These are phyloP conservation scores for Ptychoptera contaminata DNA, from an alignment of 2,888 invertebrate species.

Conservation along the genomic window DNA sequence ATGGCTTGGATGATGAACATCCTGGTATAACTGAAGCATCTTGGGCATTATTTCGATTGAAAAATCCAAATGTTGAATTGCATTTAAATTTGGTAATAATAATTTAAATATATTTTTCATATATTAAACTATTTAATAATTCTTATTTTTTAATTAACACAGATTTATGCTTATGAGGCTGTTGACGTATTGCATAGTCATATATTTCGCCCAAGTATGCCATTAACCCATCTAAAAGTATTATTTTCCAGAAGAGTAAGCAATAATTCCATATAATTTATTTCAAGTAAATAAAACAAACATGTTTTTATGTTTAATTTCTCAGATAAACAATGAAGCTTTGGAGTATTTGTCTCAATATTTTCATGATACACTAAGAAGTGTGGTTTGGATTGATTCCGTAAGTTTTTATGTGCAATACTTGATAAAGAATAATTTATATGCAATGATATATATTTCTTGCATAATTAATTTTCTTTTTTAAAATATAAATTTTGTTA, in stretches of 20 bases:
- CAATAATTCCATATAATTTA: constrained; percentile 4
- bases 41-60: constrained; percentile 41
- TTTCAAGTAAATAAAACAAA: background rate
- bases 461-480: background rate
- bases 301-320: background rate
- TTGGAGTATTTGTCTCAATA: constrained; percentile 26
- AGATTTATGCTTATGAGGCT: constrained; percentile 52
- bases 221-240: constrained; percentile 53
- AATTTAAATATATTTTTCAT: background rate
- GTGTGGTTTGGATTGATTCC: constrained; percentile 29
- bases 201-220: constrained; percentile 52
- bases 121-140: background rate
- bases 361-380: constrained; percentile 24
- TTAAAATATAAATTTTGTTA: background rate
- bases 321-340: constrained; percentile 26
- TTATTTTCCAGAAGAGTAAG: constrained; percentile 53
- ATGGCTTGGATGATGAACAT: constrained; percentile 46
- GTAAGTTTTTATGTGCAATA: constrained; percentile 12
- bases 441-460: too few relatives aligned
- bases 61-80: constrained; percentile 40
- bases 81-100: constrained; percentile 33
- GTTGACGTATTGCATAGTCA: constrained; percentile 41
- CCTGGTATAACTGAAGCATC: constrained; percentile 44
- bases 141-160: constrained; percentile 13
- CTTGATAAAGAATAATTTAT: too few relatives aligned